phyloP scores from a whole-genome alignment of 2,797 vertebrate genomes.

The Dendrocincla fuliginosa region DNA sequence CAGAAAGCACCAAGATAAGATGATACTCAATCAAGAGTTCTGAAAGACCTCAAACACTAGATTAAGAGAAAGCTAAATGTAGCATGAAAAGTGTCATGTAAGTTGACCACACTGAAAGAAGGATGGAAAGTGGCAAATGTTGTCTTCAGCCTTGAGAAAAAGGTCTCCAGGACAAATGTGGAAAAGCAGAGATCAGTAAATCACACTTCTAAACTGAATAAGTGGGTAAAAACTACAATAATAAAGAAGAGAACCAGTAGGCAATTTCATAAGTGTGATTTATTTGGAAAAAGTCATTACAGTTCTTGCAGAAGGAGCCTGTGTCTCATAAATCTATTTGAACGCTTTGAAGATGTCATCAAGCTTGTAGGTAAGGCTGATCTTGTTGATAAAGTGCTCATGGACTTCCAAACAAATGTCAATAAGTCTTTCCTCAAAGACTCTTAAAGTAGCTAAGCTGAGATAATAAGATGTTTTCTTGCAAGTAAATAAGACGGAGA shows the following conservation, averaged over 20 bases:
- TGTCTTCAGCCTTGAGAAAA: constrained; percentile 60
- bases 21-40: constrained; percentile 48
- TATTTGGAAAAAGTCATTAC: constrained; percentile 64
- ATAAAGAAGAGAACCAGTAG: constrained; percentile 44
- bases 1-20: constrained; percentile 53
- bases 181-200: constrained; percentile 24
- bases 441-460: not conserved
- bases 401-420: constrained; percentile 49
- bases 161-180: constrained; percentile 38
- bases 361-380: constrained; percentile 43
- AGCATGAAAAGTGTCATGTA: constrained; percentile 44
- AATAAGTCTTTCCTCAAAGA: constrained; percentile 54
- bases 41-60: constrained; percentile 51
- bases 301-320: constrained; percentile 44
- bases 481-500: constrained; percentile 7
- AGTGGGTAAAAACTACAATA: constrained; percentile 50
- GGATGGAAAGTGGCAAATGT: constrained; percentile 34
- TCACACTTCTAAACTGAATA: constrained; percentile 29
- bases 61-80: constrained; percentile 65
- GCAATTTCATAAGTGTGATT: constrained; percentile 67
- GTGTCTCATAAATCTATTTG: constrained; percentile 44
- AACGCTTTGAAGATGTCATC: constrained; percentile 55
- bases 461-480: constrained; percentile 30
- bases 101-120: constrained; percentile 40
- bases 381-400: constrained; percentile 37